A percentile compares a stretch with the other conserved stretches of the same genome.
Conservation (phyloP, 2,888 invertebrate genomes). For the Nyleta sp. region DNA sequence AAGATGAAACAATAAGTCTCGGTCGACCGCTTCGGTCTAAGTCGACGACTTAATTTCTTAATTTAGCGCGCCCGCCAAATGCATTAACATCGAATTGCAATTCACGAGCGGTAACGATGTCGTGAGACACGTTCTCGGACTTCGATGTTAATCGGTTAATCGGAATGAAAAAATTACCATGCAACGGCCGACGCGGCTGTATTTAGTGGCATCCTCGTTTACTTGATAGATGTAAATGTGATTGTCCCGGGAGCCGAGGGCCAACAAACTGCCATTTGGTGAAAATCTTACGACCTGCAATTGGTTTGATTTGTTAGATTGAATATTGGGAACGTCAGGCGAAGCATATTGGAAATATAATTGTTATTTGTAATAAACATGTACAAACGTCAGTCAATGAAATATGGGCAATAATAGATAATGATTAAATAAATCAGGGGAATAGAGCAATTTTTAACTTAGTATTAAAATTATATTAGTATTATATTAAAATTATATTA, state of each 20-base stretch:
- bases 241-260: conserved; percentile 94
- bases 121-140: conserved; percentile 43
- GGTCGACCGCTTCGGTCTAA: neutral
- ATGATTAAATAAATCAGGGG: no score
- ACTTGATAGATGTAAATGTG: conserved; percentile 95
- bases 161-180: conserved; percentile 85
- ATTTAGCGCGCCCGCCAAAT: conserved; percentile 18
- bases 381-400: no score
- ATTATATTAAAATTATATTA: no score
- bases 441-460: no score
- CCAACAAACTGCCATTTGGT: conserved; percentile 91
- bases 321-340: no score
- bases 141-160: conserved; percentile 47
- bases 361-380: no score
- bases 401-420: no score
- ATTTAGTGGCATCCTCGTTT: conserved; percentile 89
- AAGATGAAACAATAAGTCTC: conserved; percentile 34
- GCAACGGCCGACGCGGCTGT: conserved; percentile 92
- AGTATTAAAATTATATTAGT: no score
- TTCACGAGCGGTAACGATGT: conserved; percentile 37
- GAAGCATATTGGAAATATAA: no score
- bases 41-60: conserved; percentile 26
- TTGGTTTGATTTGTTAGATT: conserved; percentile 72
- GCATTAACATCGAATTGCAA: conserved; percentile 28
- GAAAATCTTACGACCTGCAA: conserved; percentile 90